Evolutionary conservation across 1,140 invertebrate genomes (phyloP).

Genomic region (Lepidurus couesii): DNA sequence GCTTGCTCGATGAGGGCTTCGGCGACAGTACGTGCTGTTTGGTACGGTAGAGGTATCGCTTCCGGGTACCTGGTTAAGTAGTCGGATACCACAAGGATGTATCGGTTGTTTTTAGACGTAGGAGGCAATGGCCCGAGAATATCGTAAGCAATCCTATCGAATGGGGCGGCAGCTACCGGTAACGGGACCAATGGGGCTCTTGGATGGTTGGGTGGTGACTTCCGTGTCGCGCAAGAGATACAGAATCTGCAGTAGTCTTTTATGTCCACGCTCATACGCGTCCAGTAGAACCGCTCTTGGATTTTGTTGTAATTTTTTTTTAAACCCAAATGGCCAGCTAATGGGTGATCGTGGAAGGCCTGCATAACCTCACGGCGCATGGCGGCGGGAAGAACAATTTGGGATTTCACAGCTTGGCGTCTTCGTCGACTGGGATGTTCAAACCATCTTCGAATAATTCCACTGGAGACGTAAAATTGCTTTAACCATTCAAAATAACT

Average conservation of each 20-base stretch:
- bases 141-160: too few species aligned
- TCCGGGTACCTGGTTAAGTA: neutral
- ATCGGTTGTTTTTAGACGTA: too few species aligned
- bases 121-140: too few species aligned
- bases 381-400: neutral
- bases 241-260: slow-evolving; percentile 16
- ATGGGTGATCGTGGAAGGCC: neutral
- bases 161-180: too few species aligned
- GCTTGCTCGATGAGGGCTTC: neutral
- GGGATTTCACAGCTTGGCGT: neutral
- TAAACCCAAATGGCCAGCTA: neutral
- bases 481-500: too few species aligned
- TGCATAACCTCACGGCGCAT: neutral
- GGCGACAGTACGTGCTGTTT: neutral
- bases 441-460: too few species aligned
- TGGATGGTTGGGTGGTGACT: neutral
- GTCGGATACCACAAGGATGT: too few species aligned
- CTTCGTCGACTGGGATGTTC: too few species aligned
- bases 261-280: neutral
- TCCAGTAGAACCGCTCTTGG: slow-evolving; percentile 11
- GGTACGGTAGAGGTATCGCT: neutral
- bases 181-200: neutral
- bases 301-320: neutral
- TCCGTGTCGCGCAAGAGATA: neutral
- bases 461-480: too few species aligned